Evolutionary conservation across 2,113 vertebrate genomes (phyloP).

Genomic region (human): GRCh38 chr1:19759001-19759500

Average conservation of each 20-base stretch:
- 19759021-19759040: too few relatives aligned
- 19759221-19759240: neutral
- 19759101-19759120: too few relatives aligned
- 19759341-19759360: neutral
- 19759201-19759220: neutral
- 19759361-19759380: neutral
- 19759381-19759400: neutral
- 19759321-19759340: accelerated
- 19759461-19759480: neutral
- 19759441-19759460: neutral
- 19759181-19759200: neutral
- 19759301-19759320: neutral
- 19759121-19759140: too few relatives aligned
- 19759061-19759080: too few relatives aligned
- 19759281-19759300: accelerated
- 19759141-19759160: neutral
- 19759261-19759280: neutral
- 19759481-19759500: neutral
- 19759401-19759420: neutral
- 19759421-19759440: neutral
- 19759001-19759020: too few relatives aligned
- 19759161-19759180: neutral
- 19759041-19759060: too few relatives aligned
- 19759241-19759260: neutral
- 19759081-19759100: too few relatives aligned